These are phyloP conservation scores for Pseudopleuronectes americanus DNA, from an alignment of 2,797 vertebrate species.

Conservation along the genomic window DNA sequence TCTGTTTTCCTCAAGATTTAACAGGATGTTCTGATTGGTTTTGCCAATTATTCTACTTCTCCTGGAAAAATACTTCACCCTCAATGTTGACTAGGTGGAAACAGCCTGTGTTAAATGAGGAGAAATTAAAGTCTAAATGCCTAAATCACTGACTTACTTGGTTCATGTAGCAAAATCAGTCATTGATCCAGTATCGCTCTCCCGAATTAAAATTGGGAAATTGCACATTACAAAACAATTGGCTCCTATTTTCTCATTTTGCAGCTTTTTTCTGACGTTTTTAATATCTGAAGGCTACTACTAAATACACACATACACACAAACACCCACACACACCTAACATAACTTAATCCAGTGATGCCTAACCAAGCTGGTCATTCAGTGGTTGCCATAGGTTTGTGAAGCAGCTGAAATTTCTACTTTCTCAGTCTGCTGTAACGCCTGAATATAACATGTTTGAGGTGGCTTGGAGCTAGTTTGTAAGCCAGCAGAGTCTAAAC, in stretches of 20 bases:
- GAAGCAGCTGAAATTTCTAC: not conserved
- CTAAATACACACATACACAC: too few species aligned
- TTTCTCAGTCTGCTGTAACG: too few species aligned
- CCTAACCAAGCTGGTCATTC: not conserved
- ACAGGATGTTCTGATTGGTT: not conserved
- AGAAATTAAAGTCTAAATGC: constrained; percentile 5
- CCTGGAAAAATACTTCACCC: constrained; percentile 13
- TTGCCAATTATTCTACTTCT: constrained; percentile 7
- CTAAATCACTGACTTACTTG: constrained; percentile 4
- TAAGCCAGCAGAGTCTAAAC: too few species aligned
- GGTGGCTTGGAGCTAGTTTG: too few species aligned
- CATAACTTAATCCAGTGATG: too few species aligned
- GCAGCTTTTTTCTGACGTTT: too few species aligned
- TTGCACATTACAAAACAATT: not conserved
- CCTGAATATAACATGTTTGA: too few species aligned
- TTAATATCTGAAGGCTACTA: too few species aligned
- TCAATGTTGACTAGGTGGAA: constrained; percentile 16
- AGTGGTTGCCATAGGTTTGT: not conserved
- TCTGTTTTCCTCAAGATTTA: constrained; percentile 18
- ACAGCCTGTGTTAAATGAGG: constrained; percentile 8
- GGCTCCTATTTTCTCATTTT: not conserved
- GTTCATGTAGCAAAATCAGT: not conserved
- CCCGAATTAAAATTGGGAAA: not conserved
- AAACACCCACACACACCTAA: too few species aligned
- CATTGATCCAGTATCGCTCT: constrained; percentile 4